These are phyloP conservation scores for Blastobasis adustella DNA, from an alignment of 2,888 invertebrate species.

Conservation along the genomic window DNA sequence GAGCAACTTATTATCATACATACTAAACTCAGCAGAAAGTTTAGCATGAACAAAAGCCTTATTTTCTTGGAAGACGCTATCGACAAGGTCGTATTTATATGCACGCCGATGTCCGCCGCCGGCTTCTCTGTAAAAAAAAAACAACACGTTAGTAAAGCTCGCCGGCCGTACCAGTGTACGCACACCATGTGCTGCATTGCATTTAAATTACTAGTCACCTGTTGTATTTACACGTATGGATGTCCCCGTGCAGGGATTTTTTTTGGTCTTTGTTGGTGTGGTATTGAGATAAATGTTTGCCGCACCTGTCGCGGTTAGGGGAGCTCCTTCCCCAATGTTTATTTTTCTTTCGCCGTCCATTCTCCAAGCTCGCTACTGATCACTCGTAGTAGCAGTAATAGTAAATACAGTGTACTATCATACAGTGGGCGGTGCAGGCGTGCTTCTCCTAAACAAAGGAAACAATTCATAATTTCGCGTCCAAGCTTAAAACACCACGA, in stretches of 20 bases:
- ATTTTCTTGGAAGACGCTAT: constrained; percentile 71
- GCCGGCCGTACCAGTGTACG: too few species aligned
- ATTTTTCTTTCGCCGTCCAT: constrained; percentile 63
- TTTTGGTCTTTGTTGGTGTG: constrained; percentile 53
- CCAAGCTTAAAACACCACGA: constrained; percentile 36
- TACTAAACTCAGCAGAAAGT: constrained; percentile 56
- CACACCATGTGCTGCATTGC: not conserved
- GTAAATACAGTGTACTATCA: constrained; percentile 5
- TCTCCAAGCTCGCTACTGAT: constrained; percentile 19
- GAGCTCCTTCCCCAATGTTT: constrained; percentile 56
- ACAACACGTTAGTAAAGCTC: constrained; percentile 14
- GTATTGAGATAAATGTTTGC: constrained; percentile 66
- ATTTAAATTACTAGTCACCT: constrained; percentile 38
- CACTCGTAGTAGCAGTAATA: not conserved
- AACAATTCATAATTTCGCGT: constrained; percentile 52
- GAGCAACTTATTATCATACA: constrained; percentile 57
- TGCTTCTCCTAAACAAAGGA: constrained; percentile 65
- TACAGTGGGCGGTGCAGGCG: constrained; percentile 38
- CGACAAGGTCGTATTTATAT: constrained; percentile 64
- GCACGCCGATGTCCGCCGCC: constrained; percentile 59
- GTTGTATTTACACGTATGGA: constrained; percentile 58
- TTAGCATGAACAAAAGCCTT: constrained; percentile 57
- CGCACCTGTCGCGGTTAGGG: constrained; percentile 57
- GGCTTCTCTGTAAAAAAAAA: constrained; percentile 51
- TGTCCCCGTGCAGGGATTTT: constrained; percentile 53